Evolutionary conservation across 1,140 invertebrate species (phyloP), one percentile per base, ranked within the genome.

Genomic region (Phthorimaea operculella): DNA sequence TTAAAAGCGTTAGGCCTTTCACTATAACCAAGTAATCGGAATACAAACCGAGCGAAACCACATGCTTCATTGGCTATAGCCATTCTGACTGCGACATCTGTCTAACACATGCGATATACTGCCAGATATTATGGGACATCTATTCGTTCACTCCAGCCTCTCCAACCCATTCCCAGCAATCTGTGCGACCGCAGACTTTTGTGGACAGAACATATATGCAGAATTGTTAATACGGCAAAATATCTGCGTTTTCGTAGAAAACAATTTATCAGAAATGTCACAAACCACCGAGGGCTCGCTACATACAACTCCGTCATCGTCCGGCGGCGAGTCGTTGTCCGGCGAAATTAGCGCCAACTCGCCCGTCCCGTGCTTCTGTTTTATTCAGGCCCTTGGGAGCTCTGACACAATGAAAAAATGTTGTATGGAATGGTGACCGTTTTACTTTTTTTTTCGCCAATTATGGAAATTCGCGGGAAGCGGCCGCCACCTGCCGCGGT

Each of bases 381-480:
- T 75, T 78, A 76, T 78, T 75, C 71, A 75, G 63, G 51, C 72
- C 68, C 73, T 64, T 59, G 70, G 70, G 74, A 72, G 59, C 64
- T 64, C 57, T 57, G 56, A 58, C 70, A 71, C 72, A 74, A 76
- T 76, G 70, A 76, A 72, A 70, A 72, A 76, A 67, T 68, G 59
- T 74, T 70, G 64, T 69, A 70, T 74, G 67, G 51, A 64, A 68
- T 72, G 62, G 57, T 68, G 67, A 65, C 59, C 47, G 54, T 65
- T 71, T 66, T 65, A 58, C 61, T 70, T 76, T 74, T 74, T 73
- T 72, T 73, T 72, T 64, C 60, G 55, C 68, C 70, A 73, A 72
- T 79, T 77, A 77, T 77, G 71, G 63, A 81, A 76, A 76, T 79
- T 70, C 62, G 68, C 55, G 58, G 62, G 64, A 67, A 68, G 57